Conservation (phyloP, 1,140 invertebrate genomes). For the Anastatus disparis region DNA sequence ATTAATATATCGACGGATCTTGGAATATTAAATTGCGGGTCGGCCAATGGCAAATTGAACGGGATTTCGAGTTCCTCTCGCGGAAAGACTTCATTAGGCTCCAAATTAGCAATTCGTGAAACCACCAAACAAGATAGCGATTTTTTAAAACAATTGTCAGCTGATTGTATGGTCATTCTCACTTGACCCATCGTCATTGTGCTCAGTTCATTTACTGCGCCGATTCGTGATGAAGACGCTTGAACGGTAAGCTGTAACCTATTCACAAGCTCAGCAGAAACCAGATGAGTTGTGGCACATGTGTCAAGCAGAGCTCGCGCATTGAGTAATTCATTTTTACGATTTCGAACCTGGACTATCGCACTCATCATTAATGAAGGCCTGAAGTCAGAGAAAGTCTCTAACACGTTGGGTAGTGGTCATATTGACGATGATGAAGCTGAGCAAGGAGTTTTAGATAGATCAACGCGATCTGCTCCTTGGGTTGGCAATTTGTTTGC, state of each 20-base stretch:
- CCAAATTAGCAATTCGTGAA: constrained; percentile 31
- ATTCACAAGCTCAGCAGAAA: constrained; percentile 33
- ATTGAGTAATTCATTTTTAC: constrained; percentile 7
- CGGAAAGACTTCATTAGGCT: constrained; percentile 30
- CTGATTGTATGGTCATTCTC: constrained; percentile 28
- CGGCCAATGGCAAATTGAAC: constrained; percentile 36
- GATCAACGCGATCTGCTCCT: too few relatives aligned
- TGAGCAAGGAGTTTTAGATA: too few relatives aligned
- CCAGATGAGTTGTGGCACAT: constrained; percentile 38
- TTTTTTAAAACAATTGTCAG: constrained; percentile 34
- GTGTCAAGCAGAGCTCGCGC: constrained; percentile 29
- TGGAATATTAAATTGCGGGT: constrained; percentile 37
- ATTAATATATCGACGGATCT: constrained; percentile 33
- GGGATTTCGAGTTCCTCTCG: constrained; percentile 37
- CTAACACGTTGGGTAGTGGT: too few relatives aligned
- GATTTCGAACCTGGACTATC: constrained; percentile 25
- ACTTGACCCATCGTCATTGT: constrained; percentile 32
- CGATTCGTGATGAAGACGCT: constrained; percentile 14
- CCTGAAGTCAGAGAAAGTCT: background rate
- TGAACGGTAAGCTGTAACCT: constrained; percentile 26
- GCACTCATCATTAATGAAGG: constrained; percentile 40
- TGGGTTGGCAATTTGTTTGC: too few relatives aligned
- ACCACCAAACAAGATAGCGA: constrained; percentile 30
- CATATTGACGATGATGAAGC: too few relatives aligned
- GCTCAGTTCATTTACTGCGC: constrained; percentile 20